A percentile compares a stretch with the other conserved stretches of the same genome.
These are phyloP conservation scores for Agonopterix heracliana DNA, from an alignment of 2,888 invertebrate genomes.

Conservation along the genomic window DNA sequence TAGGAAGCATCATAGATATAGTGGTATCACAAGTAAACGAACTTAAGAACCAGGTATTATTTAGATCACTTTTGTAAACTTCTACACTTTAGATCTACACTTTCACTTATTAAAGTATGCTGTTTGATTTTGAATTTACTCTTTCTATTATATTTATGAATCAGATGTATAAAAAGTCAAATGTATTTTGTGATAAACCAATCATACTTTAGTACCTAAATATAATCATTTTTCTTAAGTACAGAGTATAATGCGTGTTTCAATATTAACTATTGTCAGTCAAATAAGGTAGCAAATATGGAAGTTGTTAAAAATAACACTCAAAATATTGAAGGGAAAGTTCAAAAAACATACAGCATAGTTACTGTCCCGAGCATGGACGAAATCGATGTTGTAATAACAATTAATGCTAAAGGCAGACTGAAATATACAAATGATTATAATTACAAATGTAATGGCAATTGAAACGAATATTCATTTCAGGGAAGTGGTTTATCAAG, in stretches of 20 bases:
- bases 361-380: conserved; percentile 71
- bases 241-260: too few relatives aligned
- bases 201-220: background rate
- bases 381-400: conserved; percentile 61
- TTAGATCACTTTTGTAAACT: conserved; percentile 11
- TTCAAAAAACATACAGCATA: conserved; percentile 32
- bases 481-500: conserved; percentile 66
- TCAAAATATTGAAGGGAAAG: conserved; percentile 14
- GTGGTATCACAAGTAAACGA: conserved; percentile 97
- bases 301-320: background rate
- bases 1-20: conserved; percentile 98
- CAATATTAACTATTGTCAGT: too few relatives aligned
- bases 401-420: conserved; percentile 43
- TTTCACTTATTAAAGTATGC: conserved; percentile 16
- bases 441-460: conserved; percentile 13
- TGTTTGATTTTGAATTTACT: conserved; percentile 26
- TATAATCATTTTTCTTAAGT: too few relatives aligned
- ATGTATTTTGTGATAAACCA: background rate
- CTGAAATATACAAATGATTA: conserved; percentile 14
- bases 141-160: too few relatives aligned
- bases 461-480: conserved; percentile 56
- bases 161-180: background rate
- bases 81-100: conserved; percentile 19
- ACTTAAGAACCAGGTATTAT: conserved; percentile 76
- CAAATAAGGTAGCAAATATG: too few relatives aligned